Evolutionary conservation across 2,888 invertebrate genomes (phyloP), one percentile per base, ranked within the genome.

Genomic region (Ernsta delagoae): DNA sequence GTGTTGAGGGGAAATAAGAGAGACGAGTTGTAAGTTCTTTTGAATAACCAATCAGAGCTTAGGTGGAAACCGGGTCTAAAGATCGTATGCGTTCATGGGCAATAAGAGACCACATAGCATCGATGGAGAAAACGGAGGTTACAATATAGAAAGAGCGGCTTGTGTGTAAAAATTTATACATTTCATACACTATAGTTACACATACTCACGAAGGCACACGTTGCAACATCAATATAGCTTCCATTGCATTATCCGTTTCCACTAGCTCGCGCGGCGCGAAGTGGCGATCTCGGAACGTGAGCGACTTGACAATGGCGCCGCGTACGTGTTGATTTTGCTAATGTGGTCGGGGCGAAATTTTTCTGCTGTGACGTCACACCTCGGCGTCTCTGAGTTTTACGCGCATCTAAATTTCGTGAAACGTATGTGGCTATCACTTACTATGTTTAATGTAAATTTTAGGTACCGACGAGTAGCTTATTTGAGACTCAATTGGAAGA

Each of bases 361-460:
- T 84, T 83, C 72, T 75, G 73, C 73, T 71, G 75, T 85, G 84
- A 85, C 82, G 83, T 86, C 85, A 87, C 78, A 72, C 74, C 24
- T 12, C 12, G 3, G 48, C 48, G 1, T 12, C 12, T 48, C 6
- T 48, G 6, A 2, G 7, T 6, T 48, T 12, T 5, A 48, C 6
- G n/a, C 12, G 5, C 6, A 7, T 50, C 39, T 39, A 39, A 31
- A 31, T 31, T 31, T 31, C 31, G 31, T 31, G 31, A 31, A 31
- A 31, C 31, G 31, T 31, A 24, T 24, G 24, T 24, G 24, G 3
- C 0, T 31, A 31, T 31, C 4, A 31, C 31, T 31, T 31, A 31
- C 2, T 1, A 31, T 24, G 24, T 24, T 24, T 24, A 24, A 24
- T 24, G 24, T 24, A 1, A 24, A 24, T 24, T 24, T 24, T 24